Evolutionary conservation across 2,797 vertebrate genomes (phyloP).

Genomic region (Cichlasoma orientale): DNA sequence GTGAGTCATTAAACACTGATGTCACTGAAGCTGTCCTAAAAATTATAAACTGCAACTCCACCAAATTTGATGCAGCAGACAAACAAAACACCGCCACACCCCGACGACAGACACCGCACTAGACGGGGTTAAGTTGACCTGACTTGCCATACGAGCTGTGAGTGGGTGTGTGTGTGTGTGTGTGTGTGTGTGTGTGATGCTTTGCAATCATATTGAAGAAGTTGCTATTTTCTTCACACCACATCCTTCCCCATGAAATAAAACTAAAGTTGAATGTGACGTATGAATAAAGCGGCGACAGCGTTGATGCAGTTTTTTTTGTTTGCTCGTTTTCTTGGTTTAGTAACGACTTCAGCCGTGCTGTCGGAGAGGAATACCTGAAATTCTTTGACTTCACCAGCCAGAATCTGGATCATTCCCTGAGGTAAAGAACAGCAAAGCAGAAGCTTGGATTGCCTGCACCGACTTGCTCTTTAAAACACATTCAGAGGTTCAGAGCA

Average conservation of each 20-base stretch:
- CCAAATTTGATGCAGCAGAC: too few species aligned
- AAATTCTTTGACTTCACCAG: conserved; percentile 88
- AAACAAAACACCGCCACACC: too few species aligned
- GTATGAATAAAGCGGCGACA: background rate
- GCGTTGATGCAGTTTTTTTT: background rate
- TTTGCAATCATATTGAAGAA: background rate
- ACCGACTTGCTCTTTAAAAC: background rate
- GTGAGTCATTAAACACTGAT: background rate
- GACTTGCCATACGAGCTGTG: too few species aligned
- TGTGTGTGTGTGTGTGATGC: too few species aligned
- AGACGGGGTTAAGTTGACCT: too few species aligned
- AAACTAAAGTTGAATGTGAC: background rate
- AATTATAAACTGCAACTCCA: too few species aligned
- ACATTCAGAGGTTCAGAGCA: background rate
- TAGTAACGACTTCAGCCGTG: conserved; percentile 81
- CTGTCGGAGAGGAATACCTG: conserved; percentile 89
- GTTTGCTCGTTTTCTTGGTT: background rate
- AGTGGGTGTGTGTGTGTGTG: too few species aligned
- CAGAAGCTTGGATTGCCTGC: background rate
- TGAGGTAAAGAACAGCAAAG: conserved; percentile 79
- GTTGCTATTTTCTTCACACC: background rate
- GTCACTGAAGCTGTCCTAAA: background rate
- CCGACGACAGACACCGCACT: too few species aligned
- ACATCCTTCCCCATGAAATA: conserved; percentile 1
- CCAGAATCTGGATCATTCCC: conserved; percentile 85